Conservation (phyloP, 2,888 invertebrate genomes). For the Bugulina stolonifera region DNA sequence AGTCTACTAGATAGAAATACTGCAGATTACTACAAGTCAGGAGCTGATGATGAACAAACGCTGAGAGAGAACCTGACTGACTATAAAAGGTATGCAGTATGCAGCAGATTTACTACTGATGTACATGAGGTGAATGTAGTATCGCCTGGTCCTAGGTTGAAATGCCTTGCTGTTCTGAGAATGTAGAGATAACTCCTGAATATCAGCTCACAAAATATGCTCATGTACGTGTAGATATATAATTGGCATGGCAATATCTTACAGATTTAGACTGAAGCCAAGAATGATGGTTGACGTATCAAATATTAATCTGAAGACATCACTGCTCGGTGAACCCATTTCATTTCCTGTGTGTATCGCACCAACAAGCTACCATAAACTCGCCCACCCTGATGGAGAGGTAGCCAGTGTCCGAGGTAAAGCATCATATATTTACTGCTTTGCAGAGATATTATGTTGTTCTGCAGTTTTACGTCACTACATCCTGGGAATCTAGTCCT, state of each 20-base stretch:
- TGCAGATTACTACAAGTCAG: constrained; percentile 75
- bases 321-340: constrained; percentile 62
- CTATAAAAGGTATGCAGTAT: constrained; percentile 73
- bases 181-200: too few relatives aligned
- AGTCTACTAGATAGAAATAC: constrained; percentile 32
- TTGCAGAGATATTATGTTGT: too few relatives aligned
- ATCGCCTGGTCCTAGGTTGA: too few relatives aligned
- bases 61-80: constrained; percentile 68
- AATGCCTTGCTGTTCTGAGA: too few relatives aligned
- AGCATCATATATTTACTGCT: too few relatives aligned
- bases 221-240: too few relatives aligned
- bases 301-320: constrained; percentile 57
- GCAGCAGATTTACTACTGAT: too few relatives aligned
- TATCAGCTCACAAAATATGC: too few relatives aligned
- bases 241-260: too few relatives aligned
- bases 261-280: constrained; percentile 72
- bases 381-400: constrained; percentile 87
- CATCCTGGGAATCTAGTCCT: too few relatives aligned
- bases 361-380: constrained; percentile 82
- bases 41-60: constrained; percentile 74
- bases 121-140: too few relatives aligned
- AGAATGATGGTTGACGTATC: constrained; percentile 71
- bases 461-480: too few relatives aligned
- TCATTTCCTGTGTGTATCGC: constrained; percentile 70
- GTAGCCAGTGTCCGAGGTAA: constrained; percentile 72